These are phyloP conservation scores for Zelleria hepariella DNA, from an alignment of 2,888 invertebrate genomes.

Conservation along the genomic window DNA sequence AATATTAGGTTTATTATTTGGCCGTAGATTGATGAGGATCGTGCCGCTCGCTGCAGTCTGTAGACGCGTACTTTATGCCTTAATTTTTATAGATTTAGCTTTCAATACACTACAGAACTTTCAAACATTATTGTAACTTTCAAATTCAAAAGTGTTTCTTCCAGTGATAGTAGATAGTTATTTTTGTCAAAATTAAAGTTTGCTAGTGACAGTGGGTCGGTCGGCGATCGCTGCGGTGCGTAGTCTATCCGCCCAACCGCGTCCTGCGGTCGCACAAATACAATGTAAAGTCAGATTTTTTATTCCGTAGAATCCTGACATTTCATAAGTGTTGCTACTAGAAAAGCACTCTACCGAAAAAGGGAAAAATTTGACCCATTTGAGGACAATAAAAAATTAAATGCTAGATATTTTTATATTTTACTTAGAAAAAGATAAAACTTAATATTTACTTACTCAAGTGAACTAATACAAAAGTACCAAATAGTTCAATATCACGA, in stretches of 20 bases:
- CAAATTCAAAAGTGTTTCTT: background rate
- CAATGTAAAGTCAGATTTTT: no score
- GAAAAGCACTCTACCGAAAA: no score
- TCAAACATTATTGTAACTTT: background rate
- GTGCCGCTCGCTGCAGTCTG: background rate
- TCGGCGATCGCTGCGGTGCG: slow-evolving; percentile 11
- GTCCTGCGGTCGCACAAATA: slow-evolving; percentile 50
- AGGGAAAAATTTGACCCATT: no score
- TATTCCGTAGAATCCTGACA: no score
- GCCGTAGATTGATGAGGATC: background rate
- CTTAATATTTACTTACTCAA: no score
- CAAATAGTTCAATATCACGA: no score
- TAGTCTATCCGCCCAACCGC: slow-evolving; percentile 14
- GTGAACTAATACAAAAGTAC: no score
- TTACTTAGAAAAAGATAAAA: no score
- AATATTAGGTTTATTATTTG: background rate
- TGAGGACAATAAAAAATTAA: no score
- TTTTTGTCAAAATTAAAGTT: slow-evolving; percentile 1
- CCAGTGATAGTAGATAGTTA: slow-evolving; percentile 4
- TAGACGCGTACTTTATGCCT: slow-evolving; percentile 1
- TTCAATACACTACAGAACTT: background rate
- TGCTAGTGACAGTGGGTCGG: background rate
- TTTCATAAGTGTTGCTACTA: no score
- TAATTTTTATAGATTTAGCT: background rate
- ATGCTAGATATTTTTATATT: no score